Percentiles rank a stretch among this genome's conserved stretches.
phyloP scores from a whole-genome alignment of 2,888 invertebrate species.

The Drosophila testacea region DNA sequence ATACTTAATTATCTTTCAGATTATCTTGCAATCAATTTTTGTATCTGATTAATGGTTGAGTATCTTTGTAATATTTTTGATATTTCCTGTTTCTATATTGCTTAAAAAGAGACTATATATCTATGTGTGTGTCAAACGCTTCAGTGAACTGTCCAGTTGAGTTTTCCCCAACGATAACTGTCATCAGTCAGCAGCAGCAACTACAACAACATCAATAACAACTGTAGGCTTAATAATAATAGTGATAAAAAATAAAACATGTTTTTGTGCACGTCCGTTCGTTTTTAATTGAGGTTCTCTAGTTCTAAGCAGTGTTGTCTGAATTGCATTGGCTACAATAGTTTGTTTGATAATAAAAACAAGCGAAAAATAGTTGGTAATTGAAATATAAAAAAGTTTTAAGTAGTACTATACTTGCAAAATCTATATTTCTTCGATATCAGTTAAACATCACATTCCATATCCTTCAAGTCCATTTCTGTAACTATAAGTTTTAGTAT shows the following conservation, averaged over 20 bases:
- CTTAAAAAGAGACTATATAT: constrained; percentile 29
- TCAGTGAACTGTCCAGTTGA: constrained; percentile 26
- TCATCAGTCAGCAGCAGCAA: constrained; percentile 23
- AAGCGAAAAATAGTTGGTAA: no score
- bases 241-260: constrained; percentile 47
- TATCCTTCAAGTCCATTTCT: no score
- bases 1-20: background rate
- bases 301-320: constrained; percentile 28
- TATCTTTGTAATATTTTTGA: constrained; percentile 3
- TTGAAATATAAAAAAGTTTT: no score
- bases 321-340: background rate
- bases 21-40: background rate
- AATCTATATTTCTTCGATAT: no score
- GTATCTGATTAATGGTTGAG: background rate
- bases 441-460: no score
- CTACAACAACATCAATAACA: constrained; percentile 6
- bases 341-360: no score
- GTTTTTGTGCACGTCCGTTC: constrained; percentile 62
- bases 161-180: constrained; percentile 55
- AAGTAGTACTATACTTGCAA: no score
- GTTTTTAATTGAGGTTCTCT: constrained; percentile 52
- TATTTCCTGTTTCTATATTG: constrained; percentile 34
- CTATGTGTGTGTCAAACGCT: background rate
- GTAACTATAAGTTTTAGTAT: no score
- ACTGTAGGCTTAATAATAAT: constrained; percentile 25